Conservation (phyloP, 2,113 vertebrate species). For the Castor canadensis region DNA sequence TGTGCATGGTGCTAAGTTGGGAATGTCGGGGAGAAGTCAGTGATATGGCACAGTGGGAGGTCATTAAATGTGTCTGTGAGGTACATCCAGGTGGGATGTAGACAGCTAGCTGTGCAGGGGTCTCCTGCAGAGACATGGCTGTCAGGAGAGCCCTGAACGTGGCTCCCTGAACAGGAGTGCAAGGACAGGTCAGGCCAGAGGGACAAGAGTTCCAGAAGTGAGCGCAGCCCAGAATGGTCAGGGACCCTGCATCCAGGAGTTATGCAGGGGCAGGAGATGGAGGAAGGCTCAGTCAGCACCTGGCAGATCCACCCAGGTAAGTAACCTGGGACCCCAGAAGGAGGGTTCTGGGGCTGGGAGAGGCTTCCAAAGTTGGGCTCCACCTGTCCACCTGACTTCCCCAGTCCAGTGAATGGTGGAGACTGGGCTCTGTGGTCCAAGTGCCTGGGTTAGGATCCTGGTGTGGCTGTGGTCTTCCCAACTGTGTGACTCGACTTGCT, state of each 20-base stretch:
- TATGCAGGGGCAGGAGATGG: neutral
- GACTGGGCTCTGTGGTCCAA: neutral
- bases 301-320: neutral
- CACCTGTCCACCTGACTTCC: neutral
- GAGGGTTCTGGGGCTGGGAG: neutral
- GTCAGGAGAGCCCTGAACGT: too few species aligned
- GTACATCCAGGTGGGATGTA: neutral
- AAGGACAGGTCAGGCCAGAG: neutral
- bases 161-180: too few species aligned
- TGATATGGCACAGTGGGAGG: neutral
- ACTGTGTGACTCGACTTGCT: neutral
- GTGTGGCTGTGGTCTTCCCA: neutral
- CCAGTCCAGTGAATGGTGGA: rapidly evolving
- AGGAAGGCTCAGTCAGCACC: neutral
- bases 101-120: too few species aligned
- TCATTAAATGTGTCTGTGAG: too few species aligned
- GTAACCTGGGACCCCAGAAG: too few species aligned
- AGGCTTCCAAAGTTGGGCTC: neutral
- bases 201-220: neutral
- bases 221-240: neutral
- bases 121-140: too few species aligned
- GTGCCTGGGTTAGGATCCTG: neutral
- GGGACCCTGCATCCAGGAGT: neutral
- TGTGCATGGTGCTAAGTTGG: neutral
- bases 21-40: neutral